A percentile compares a stretch with the other conserved stretches of the same genome.
Evolutionary conservation across 2,888 invertebrate genomes (phyloP).

Genomic region (Ormyrus thymus): DNA sequence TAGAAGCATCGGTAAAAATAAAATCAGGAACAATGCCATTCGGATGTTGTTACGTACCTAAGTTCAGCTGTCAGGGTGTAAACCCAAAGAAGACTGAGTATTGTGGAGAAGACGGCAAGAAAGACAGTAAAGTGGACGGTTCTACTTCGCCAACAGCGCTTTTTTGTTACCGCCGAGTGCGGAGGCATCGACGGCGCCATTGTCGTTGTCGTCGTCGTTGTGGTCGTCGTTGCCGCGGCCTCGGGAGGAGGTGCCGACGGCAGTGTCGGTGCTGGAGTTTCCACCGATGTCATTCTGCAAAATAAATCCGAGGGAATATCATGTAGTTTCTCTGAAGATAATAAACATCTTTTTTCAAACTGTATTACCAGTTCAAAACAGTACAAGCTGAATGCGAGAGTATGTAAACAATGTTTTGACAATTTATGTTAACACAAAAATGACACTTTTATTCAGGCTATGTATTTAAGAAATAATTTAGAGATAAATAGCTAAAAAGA

Average conservation of each 20-base stretch:
- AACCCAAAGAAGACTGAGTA: slow-evolving; percentile 53
- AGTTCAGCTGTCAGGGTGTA: slow-evolving; percentile 52
- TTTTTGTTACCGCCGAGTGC: slow-evolving; percentile 52
- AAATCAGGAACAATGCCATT: too few relatives aligned
- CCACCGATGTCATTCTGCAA: slow-evolving; percentile 32
- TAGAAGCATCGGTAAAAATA: too few relatives aligned
- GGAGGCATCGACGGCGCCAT: slow-evolving; percentile 7
- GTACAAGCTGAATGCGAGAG: neutral
- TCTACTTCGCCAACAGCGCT: slow-evolving; percentile 72
- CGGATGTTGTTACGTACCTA: slow-evolving; percentile 30
- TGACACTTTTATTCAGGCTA: too few relatives aligned
- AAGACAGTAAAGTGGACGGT: slow-evolving; percentile 84
- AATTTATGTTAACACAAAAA: too few relatives aligned
- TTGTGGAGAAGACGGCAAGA: slow-evolving; percentile 85
- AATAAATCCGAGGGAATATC: neutral
- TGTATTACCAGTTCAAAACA: neutral
- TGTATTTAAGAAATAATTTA: too few relatives aligned
- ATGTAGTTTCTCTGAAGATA: neutral
- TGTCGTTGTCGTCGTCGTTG: slow-evolving; percentile 39
- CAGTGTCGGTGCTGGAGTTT: neutral
- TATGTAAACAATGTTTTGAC: neutral
- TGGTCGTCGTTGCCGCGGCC: neutral
- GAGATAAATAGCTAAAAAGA: too few relatives aligned
- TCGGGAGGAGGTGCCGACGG: neutral
- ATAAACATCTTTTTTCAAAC: neutral